Percentiles rank a stretch among this genome's conserved stretches.
These are phyloP conservation scores for Rattus norvegicus DNA, from an alignment of 2,113 vertebrate species.

Conservation along the genomic window DNA sequence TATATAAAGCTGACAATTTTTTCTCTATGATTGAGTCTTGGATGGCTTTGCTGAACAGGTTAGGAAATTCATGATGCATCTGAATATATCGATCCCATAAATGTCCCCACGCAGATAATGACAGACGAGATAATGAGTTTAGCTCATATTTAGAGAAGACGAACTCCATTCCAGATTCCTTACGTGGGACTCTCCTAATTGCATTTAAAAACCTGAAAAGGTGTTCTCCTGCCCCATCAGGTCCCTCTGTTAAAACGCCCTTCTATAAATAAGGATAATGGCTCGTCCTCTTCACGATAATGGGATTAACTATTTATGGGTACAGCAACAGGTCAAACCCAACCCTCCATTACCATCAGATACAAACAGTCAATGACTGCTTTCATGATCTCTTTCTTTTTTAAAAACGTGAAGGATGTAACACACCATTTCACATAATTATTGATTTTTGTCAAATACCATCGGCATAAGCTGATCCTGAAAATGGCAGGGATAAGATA, in stretches of 20 bases:
- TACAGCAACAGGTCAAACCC: slow-evolving; percentile 45
- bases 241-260: slow-evolving; percentile 61
- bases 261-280: slow-evolving; percentile 68
- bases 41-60: slow-evolving; percentile 31
- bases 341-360: slow-evolving; percentile 42
- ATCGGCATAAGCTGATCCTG: not conserved
- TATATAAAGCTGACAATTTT: slow-evolving; percentile 49
- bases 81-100: slow-evolving; percentile 63
- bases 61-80: slow-evolving; percentile 51
- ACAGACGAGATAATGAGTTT: slow-evolving; percentile 44
- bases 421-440: slow-evolving; percentile 58
- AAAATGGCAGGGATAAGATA: not conserved
- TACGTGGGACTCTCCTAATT: slow-evolving; percentile 63
- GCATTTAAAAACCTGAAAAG: slow-evolving; percentile 58
- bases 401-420: not conserved
- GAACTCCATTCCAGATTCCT: slow-evolving; percentile 47
- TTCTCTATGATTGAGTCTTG: slow-evolving; percentile 50
- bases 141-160: slow-evolving; percentile 53
- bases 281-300: slow-evolving; percentile 62
- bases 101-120: not conserved
- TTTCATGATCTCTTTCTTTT: not conserved
- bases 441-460: slow-evolving; percentile 25
- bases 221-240: not conserved
- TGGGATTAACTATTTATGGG: slow-evolving; percentile 65
- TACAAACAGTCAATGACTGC: slow-evolving; percentile 52